Conservation (phyloP, 2,888 invertebrate species). For the Scaptomyza parva region DNA sequence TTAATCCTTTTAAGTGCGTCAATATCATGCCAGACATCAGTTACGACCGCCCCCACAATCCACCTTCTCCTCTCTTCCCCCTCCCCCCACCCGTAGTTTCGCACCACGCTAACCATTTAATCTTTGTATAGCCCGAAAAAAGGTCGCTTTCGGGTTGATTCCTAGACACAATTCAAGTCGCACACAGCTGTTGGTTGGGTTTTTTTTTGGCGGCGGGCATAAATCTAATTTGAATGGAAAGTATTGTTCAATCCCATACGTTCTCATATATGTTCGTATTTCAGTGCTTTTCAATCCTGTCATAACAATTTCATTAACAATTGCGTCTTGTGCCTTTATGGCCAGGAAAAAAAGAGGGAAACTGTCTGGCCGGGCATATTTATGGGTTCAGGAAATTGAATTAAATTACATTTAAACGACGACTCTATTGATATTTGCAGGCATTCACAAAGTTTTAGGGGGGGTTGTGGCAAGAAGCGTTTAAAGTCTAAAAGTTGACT, state of each 20-base stretch:
- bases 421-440: conserved; percentile 26
- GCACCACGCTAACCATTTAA: conserved; percentile 53
- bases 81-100: not conserved
- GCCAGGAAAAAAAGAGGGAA: conserved; percentile 11
- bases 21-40: conserved; percentile 57
- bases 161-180: conserved; percentile 42
- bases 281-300: conserved; percentile 40
- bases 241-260: conserved; percentile 46
- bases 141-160: conserved; percentile 47
- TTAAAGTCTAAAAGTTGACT: no score
- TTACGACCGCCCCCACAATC: conserved; percentile 3
- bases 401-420: conserved; percentile 46
- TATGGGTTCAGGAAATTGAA: conserved; percentile 68
- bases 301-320: conserved; percentile 75
- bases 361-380: conserved; percentile 51
- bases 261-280: conserved; percentile 7
- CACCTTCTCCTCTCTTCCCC: conserved; percentile 2
- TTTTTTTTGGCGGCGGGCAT: no score
- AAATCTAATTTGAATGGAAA: conserved; percentile 68
- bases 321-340: conserved; percentile 39
- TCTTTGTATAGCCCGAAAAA: conserved; percentile 56
- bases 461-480: no score
- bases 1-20: conserved; percentile 79
- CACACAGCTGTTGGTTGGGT: conserved; percentile 59
- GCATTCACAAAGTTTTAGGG: conserved; percentile 4